A percentile compares a stretch with the other conserved stretches of the same genome.
phyloP scores from a whole-genome alignment of 2,113 vertebrate genomes.

The Sus scrofa region T2T-Sscrofa CM000824.6:102802001-102802500 shows the following conservation, averaged over 20 bases:
- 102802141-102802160: neutral
- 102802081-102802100: neutral
- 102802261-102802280: constrained; percentile 9
- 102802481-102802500: neutral
- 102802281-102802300: constrained; percentile 34
- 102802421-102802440: neutral
- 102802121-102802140: constrained; percentile 50
- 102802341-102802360: neutral
- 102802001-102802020: neutral
- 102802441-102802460: neutral
- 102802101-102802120: constrained; percentile 60
- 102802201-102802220: neutral
- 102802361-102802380: neutral
- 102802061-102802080: constrained; percentile 53
- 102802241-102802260: constrained; percentile 16
- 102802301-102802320: neutral
- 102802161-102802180: constrained; percentile 33
- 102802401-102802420: neutral
- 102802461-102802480: neutral
- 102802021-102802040: constrained; percentile 5
- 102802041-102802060: constrained; percentile 2
- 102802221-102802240: neutral
- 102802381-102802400: neutral
- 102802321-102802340: constrained; percentile 23
- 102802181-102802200: constrained; percentile 11